A percentile compares a stretch with the other conserved stretches of the same genome.
phyloP scores from a whole-genome alignment of 2,888 invertebrate species.

The Nymphalis polychloros region DNA sequence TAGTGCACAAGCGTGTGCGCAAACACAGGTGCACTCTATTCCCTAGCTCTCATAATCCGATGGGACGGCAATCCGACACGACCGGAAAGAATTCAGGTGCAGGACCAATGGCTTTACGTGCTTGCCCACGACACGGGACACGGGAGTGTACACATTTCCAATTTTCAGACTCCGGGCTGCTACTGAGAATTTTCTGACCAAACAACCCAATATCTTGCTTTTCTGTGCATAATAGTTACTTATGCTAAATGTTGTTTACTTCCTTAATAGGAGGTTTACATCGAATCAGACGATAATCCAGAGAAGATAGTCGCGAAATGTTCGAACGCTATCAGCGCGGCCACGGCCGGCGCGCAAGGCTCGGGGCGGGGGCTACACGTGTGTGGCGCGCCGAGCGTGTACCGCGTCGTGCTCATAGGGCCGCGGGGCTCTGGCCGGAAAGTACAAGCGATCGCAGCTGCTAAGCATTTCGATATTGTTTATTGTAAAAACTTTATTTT shows the following conservation, averaged over 20 bases:
- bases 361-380: slow-evolving; percentile 57
- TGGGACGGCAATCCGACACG: too few species aligned
- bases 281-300: slow-evolving; percentile 51
- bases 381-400: slow-evolving; percentile 76
- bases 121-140: too few species aligned
- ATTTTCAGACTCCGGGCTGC: too few species aligned
- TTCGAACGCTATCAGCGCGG: slow-evolving; percentile 63
- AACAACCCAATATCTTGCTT: too few species aligned
- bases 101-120: too few species aligned
- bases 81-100: too few species aligned
- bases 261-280: slow-evolving; percentile 55
- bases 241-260: neutral
- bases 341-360: slow-evolving; percentile 60
- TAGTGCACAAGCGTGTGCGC: too few species aligned
- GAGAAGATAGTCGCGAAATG: slow-evolving; percentile 57
- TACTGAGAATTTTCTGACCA: too few species aligned
- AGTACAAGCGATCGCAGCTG: slow-evolving; percentile 76
- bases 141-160: too few species aligned
- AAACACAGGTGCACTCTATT: too few species aligned
- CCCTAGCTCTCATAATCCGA: too few species aligned
- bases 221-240: neutral
- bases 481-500: slow-evolving; percentile 45
- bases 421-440: slow-evolving; percentile 82
- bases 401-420: slow-evolving; percentile 83
- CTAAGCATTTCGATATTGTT: slow-evolving; percentile 79